Percentiles rank a stretch among this genome's conserved stretches.
phyloP scores from a whole-genome alignment of 2,113 vertebrate genomes.

The Mystacornis crossleyi region DNA sequence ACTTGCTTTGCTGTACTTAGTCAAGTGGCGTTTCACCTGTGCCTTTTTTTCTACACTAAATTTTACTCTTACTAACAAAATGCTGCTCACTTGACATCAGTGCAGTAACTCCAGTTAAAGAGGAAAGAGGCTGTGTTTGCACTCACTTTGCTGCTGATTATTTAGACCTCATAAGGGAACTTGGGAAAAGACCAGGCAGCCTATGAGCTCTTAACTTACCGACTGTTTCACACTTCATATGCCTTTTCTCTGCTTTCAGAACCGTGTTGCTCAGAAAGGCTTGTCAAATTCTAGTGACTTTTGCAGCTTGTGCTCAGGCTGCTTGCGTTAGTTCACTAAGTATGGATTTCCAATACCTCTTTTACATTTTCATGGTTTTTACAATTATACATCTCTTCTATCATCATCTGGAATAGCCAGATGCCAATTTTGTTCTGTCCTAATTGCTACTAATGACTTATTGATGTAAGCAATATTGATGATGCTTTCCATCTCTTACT shows the following conservation, averaged over 20 bases:
- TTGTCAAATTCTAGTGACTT: constrained; percentile 21
- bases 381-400: background rate
- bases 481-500: background rate
- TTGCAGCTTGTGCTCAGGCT: background rate
- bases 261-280: background rate
- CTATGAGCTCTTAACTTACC: background rate
- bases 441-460: constrained; percentile 33
- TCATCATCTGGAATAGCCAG: background rate
- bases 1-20: background rate
- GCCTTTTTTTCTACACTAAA: background rate
- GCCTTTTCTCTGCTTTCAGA: background rate
- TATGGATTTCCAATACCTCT: constrained; percentile 36
- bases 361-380: background rate
- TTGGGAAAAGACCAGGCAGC: background rate
- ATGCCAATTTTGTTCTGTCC: background rate
- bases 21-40: background rate
- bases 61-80: background rate
- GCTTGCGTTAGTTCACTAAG: background rate
- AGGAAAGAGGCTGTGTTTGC: background rate
- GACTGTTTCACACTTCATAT: background rate
- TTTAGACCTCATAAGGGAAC: background rate
- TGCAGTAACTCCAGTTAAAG: background rate
- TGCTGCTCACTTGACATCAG: background rate
- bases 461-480: background rate
- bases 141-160: background rate